Percentiles rank a stretch among this genome's conserved stretches.
Evolutionary conservation across 2,113 vertebrate species (phyloP).

Genomic region (Grus americana): DNA sequence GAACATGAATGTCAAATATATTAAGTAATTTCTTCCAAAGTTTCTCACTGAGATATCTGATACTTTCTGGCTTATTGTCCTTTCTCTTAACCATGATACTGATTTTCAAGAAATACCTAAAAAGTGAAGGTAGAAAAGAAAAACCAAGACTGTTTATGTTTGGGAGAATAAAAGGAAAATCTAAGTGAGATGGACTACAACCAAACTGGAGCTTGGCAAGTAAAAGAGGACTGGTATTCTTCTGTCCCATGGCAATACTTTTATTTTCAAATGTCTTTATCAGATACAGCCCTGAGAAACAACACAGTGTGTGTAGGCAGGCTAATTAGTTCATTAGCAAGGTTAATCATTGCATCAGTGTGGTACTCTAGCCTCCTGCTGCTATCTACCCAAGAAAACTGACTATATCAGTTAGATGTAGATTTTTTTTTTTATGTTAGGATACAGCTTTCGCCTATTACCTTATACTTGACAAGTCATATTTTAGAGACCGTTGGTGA

Average conservation of each 20-base stretch:
- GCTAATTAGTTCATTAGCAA: conserved; percentile 17
- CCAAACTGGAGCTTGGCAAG: background rate
- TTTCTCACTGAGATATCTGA: background rate
- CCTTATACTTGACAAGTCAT: background rate
- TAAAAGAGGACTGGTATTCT: background rate
- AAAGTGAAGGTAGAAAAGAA: background rate
- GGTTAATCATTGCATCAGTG: background rate
- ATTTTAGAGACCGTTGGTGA: background rate
- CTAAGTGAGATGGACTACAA: background rate
- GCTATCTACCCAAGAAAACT: background rate
- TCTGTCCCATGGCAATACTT: background rate
- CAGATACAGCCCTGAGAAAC: background rate
- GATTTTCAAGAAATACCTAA: background rate
- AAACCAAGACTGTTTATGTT: background rate
- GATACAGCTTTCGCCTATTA: background rate
- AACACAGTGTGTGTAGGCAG: background rate
- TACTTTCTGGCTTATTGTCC: background rate
- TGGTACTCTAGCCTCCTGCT: background rate
- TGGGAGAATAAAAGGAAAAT: background rate
- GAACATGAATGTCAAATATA: background rate
- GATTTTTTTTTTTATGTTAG: background rate
- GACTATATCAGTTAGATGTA: background rate
- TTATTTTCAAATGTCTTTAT: background rate
- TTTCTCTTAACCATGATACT: background rate
- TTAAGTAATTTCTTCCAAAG: background rate